Conservation (phyloP, 2,113 vertebrate genomes). For the Paracanthobrama guichenoti region DNA sequence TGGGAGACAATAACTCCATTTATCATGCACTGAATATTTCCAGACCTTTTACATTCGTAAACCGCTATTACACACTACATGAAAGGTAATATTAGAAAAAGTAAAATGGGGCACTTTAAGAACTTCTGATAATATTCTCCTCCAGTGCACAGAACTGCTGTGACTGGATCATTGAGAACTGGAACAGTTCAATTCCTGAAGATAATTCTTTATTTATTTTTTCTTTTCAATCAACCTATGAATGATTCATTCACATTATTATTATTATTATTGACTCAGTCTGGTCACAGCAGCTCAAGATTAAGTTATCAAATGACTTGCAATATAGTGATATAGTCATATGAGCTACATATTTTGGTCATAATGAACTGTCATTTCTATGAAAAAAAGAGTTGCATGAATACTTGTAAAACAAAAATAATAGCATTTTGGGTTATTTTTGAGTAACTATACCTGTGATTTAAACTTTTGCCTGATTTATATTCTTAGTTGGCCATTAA, state of each 20-base stretch:
- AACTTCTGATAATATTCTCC: background rate
- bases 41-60: no score
- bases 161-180: background rate
- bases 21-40: no score
- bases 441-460: background rate
- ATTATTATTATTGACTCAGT: background rate
- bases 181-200: background rate
- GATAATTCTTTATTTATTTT: background rate
- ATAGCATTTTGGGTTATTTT: background rate
- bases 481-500: background rate
- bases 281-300: background rate
- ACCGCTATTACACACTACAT: no score
- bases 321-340: background rate
- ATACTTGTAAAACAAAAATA: background rate
- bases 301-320: background rate
- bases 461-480: background rate
- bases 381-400: no score
- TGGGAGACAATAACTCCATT: no score
- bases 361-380: no score
- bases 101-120: no score
- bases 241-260: background rate
- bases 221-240: background rate
- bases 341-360: background rate
- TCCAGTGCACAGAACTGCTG: background rate
- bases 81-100: no score